These are phyloP conservation scores for Malurus leucopterus DNA, from an alignment of 2,797 vertebrate species.

Conservation along the genomic window DNA sequence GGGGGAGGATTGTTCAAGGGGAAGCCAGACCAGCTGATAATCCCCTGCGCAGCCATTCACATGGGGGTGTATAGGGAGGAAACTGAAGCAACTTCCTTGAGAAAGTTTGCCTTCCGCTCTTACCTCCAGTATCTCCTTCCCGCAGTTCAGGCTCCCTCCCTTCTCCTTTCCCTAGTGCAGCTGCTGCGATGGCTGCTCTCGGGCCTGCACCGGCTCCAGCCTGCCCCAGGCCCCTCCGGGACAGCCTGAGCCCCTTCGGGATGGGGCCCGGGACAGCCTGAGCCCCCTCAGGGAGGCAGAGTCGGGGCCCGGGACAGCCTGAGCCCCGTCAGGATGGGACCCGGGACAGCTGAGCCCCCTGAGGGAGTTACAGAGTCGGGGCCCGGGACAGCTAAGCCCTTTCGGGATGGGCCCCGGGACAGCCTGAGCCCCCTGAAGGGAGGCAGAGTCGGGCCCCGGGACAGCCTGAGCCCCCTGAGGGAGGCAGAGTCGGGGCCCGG, in stretches of 20 bases:
- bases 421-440: too few species aligned
- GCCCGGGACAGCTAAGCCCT: too few species aligned
- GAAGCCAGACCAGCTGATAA: neutral
- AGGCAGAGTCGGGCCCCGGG: too few species aligned
- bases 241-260: too few species aligned
- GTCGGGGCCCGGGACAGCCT: too few species aligned
- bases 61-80: neutral
- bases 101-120: neutral
- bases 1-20: neutral
- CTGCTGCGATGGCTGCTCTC: neutral
- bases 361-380: neutral
- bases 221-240: fast-evolving
- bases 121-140: neutral
- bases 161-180: neutral
- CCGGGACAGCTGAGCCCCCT: too few species aligned
- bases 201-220: fast-evolving
- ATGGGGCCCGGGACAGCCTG: too few species aligned
- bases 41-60: neutral
- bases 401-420: too few species aligned
- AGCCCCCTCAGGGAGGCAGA: neutral
- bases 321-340: too few species aligned
- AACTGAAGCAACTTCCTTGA: neutral
- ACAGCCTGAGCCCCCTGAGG: too few species aligned
- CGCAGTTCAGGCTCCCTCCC: neutral
- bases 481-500: too few species aligned